phyloP scores from a whole-genome alignment of 2,797 vertebrate genomes.

The Periophthalmus magnuspinnatus region DNA sequence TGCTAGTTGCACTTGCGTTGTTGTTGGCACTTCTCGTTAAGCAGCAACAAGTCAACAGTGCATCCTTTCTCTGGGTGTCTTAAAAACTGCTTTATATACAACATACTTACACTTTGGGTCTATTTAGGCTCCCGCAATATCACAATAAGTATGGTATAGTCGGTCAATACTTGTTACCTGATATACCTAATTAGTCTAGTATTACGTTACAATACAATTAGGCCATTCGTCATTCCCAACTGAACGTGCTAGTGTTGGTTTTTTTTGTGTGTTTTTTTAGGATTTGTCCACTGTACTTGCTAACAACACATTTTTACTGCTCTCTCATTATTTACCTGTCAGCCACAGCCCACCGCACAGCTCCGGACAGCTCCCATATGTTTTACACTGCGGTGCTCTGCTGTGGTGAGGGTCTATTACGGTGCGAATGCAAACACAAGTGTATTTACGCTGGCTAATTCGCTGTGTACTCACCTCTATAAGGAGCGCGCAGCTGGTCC shows the following conservation, averaged over 20 bases:
- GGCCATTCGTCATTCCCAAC: not conserved
- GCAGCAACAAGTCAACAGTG: no score
- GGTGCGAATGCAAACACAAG: constrained; percentile 24
- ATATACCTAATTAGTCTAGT: no score
- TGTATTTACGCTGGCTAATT: constrained; percentile 43
- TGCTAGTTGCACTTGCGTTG: no score
- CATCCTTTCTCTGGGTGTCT: no score
- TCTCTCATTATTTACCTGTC: not conserved
- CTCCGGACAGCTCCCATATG: not conserved
- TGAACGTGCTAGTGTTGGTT: not conserved
- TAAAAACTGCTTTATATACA: no score
- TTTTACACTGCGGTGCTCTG: constrained; percentile 7
- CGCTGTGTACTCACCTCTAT: constrained; percentile 29
- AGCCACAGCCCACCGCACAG: not conserved
- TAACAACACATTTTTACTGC: not conserved
- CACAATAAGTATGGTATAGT: no score
- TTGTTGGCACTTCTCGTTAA: no score
- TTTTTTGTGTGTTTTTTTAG: no score
- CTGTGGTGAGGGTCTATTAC: constrained; percentile 24
- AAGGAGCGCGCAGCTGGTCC: constrained; percentile 12
- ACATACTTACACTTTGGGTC: no score
- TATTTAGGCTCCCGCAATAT: no score
- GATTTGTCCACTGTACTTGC: not conserved
- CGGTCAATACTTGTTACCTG: no score
- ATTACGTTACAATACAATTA: not conserved